Evolutionary conservation across 2,888 invertebrate genomes (phyloP), one percentile per base, ranked within the genome.

Genomic region (Eupithecia vulgata): DNA sequence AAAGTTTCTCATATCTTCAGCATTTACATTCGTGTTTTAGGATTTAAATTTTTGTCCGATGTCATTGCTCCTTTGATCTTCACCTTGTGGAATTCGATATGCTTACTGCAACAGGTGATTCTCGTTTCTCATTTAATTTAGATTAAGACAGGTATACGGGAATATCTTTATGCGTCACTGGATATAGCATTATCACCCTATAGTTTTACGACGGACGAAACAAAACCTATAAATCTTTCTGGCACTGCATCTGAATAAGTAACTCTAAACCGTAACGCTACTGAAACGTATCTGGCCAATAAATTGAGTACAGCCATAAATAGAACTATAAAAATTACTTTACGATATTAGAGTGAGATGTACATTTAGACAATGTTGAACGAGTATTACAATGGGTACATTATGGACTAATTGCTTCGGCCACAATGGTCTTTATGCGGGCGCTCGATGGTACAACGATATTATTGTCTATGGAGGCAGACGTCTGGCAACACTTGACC

Each of bases 401-500:
- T 94, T 94, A 93, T 94, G 87, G 86, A 84, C 87, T 94, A 93
- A 94, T 93, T 93, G 94, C 93, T 93, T 92, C 88, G 88, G 86
- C 91, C 87, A 94, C 94, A 94, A 93, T 92, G 91, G 84, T 80
- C 92, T 90, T 92, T 93, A 88, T 92, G 83, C 85, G 83, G 86
- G 83, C 84, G 82, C 87, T 88, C 84, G 86, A 83, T 83, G 82
- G 84, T 81, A 94, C 93, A 94, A 92, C 89, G 93, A 91, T 90
- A 88, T 88, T 88, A 92, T 93, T 94, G 93, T 94, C 92, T 93
- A 92, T 88, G 84, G 83, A 81, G 75, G 84, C 93, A 92, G 93
- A 93, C 92, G 94, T 92, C 93, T 94, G 93, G 89, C 88, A 91
- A 92, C 93, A 93, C 93, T 93, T 90, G 93, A 92, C 88, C 90